Evolutionary conservation across 1,140 invertebrate genomes (phyloP).

Genomic region (Ylistrum balloti): DNA sequence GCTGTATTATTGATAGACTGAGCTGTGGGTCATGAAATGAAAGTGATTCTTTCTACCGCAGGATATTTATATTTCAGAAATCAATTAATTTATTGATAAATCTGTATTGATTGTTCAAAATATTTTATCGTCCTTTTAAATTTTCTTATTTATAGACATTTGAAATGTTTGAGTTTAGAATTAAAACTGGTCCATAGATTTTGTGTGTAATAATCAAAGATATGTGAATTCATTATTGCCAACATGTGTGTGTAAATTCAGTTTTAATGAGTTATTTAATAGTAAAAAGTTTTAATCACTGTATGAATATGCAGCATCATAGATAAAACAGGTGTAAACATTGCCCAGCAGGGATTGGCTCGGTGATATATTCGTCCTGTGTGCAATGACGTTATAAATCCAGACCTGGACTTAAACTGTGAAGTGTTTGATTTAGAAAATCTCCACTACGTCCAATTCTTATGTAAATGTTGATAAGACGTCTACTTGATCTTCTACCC

Average conservation of each 20-base stretch:
- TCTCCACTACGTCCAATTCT: background rate
- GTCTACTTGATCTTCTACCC: background rate
- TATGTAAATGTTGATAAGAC: slow-evolving; percentile 1
- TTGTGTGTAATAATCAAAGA: background rate
- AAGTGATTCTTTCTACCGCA: too few relatives aligned
- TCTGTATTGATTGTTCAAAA: too few relatives aligned
- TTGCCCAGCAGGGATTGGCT: too few relatives aligned
- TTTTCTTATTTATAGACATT: too few relatives aligned
- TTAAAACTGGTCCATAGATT: too few relatives aligned
- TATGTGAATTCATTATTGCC: background rate
- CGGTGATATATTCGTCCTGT: slow-evolving; percentile 1
- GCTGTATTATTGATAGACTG: too few relatives aligned
- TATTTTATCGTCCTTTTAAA: too few relatives aligned
- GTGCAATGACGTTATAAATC: background rate
- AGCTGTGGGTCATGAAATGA: too few relatives aligned
- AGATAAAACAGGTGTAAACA: background rate
- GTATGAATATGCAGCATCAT: background rate
- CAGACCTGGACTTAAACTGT: background rate
- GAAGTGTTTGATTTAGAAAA: background rate
- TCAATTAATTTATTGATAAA: too few relatives aligned
- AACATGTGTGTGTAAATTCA: background rate
- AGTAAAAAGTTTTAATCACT: background rate
- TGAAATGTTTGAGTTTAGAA: too few relatives aligned
- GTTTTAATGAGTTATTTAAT: background rate
- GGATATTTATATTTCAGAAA: too few relatives aligned